Conservation (phyloP, 2,113 vertebrate species). For the Piaya cayana region DNA sequence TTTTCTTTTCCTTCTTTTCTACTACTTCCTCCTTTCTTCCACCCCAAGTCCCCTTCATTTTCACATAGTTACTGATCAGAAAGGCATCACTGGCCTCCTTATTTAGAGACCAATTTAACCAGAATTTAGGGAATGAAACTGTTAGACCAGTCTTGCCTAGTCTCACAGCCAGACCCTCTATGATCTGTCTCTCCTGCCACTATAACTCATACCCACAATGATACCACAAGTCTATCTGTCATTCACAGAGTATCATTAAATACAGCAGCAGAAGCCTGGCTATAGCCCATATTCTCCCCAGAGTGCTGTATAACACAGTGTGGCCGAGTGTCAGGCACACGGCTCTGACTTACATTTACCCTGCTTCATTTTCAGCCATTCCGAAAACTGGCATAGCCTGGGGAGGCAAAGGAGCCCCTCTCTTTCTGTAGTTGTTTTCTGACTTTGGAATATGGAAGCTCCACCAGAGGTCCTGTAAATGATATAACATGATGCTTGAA, state of each 20-base stretch:
- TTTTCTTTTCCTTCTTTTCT: background rate
- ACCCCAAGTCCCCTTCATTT: background rate
- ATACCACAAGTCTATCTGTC: background rate
- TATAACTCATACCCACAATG: background rate
- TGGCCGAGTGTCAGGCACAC: background rate
- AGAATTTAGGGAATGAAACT: background rate
- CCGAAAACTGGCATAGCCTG: background rate
- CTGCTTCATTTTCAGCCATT: background rate
- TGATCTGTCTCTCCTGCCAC: background rate
- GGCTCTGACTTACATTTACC: background rate
- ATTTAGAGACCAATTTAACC: background rate
- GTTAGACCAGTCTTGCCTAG: background rate
- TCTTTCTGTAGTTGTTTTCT: background rate
- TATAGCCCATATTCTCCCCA: background rate
- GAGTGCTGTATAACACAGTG: background rate
- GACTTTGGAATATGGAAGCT: background rate
- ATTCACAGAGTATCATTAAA: background rate
- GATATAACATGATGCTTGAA: background rate
- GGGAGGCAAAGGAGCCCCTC: background rate
- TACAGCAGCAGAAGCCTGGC: background rate
- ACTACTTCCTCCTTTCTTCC: background rate
- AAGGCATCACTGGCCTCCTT: background rate
- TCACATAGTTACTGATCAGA: background rate
- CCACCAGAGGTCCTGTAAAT: slow-evolving; percentile 14
- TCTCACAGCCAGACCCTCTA: background rate